These are phyloP conservation scores for Griposia aprilina DNA, from an alignment of 2,888 invertebrate genomes.

Conservation along the genomic window DNA sequence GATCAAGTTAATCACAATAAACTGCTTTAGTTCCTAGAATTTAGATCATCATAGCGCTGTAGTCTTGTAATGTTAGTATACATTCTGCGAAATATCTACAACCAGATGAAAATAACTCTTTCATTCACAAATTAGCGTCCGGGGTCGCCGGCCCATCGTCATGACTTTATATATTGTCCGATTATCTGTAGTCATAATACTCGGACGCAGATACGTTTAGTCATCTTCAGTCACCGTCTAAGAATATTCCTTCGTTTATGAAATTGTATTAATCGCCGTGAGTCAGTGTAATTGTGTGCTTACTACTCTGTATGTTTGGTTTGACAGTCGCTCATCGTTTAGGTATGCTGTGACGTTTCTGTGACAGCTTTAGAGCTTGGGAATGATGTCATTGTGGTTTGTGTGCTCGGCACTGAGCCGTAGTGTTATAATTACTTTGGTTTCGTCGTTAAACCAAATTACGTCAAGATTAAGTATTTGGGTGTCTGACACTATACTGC, in stretches of 20 bases:
- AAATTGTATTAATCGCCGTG: constrained; percentile 60
- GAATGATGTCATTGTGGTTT: constrained; percentile 82
- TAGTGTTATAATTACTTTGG: constrained; percentile 49
- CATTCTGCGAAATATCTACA: constrained; percentile 59
- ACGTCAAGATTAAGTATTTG: constrained; percentile 55
- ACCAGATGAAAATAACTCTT: constrained; percentile 68
- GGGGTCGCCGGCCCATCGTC: constrained; percentile 75
- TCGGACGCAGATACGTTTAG: constrained; percentile 51
- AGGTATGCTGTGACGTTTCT: constrained; percentile 79
- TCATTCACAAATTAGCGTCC: constrained; percentile 70
- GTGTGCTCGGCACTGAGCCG: constrained; percentile 63
- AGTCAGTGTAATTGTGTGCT: constrained; percentile 66
- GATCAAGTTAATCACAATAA: constrained; percentile 49
- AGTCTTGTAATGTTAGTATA: constrained; percentile 23
- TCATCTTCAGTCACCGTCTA: constrained; percentile 55
- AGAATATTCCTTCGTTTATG: constrained; percentile 47
- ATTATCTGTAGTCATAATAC: constrained; percentile 46
- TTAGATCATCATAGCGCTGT: constrained; percentile 44
- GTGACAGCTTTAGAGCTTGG: constrained; percentile 70
- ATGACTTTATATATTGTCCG: constrained; percentile 49
- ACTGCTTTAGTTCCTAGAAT: constrained; percentile 58
- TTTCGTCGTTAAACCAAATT: constrained; percentile 64
- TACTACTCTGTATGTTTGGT: constrained; percentile 66
- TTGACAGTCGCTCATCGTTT: constrained; percentile 76
- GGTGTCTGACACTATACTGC: constrained; percentile 40